Conservation (phyloP, 2,797 vertebrate genomes). For the Onychomys torridus region DNA sequence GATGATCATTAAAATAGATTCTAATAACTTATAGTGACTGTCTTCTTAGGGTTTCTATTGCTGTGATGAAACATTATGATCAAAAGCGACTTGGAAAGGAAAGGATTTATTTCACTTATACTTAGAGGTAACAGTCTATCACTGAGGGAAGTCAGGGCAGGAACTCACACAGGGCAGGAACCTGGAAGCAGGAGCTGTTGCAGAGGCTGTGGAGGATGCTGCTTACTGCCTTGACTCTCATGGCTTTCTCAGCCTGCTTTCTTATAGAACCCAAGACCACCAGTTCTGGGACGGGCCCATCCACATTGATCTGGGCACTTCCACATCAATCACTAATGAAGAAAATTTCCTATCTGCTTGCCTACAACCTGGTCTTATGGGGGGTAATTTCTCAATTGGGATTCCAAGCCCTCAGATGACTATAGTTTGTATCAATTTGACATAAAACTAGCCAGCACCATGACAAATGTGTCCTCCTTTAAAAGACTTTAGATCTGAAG, state of each 20-base stretch:
- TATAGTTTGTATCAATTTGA: neutral
- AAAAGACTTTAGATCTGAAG: neutral
- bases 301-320: neutral
- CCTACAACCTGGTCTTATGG: neutral
- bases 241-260: neutral
- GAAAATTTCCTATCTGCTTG: neutral
- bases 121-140: neutral
- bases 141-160: neutral
- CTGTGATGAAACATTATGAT: neutral
- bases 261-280: neutral
- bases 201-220: neutral
- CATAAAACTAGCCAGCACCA: neutral
- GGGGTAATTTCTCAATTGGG: neutral
- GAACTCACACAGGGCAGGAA: neutral
- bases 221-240: neutral
- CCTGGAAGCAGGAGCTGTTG: neutral
- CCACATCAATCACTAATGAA: neutral
- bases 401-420: neutral
- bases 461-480: neutral
- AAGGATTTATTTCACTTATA: neutral
- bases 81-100: neutral
- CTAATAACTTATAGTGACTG: neutral
- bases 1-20: neutral
- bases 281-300: neutral
- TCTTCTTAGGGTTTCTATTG: neutral